Evolutionary conservation across 2,888 invertebrate species (phyloP), one percentile per base, ranked within the genome.

Genomic region (Agrotis ipsilon): DNA sequence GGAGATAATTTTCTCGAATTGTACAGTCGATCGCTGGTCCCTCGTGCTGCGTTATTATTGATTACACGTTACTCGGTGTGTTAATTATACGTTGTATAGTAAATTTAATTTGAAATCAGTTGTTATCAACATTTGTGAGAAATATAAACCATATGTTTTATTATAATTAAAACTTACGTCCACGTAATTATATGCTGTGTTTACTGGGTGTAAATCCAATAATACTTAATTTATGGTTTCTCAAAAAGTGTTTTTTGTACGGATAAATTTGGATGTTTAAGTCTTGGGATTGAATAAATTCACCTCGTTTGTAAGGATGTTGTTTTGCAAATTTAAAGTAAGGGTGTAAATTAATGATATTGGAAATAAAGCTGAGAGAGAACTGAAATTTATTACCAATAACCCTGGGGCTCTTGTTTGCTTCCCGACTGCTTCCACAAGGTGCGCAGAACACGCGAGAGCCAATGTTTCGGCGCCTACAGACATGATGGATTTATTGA

Each of bases 41-140:
- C 88, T 89, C 87, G 91, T 90, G 89, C 88, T 88, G 86, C 86
- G 89, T 93, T 92, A 92, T 93, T 93, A 94, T 94, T 94, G 94
- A 95, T 94, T 94, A 93, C 90, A 92, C 88, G 93, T 93, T 94
- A 87, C 85, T 81, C 88, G 85, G 90, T 89, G 92, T 92, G 92
- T 92, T 94, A 94, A 94, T 94, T 94, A 93, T 92, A 92, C 85
- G 90, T 90, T 93, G 90, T 92, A 87, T 84, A 89, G 83, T 88
- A 91, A 91, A 92, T 93, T 92, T 91, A 92, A 93, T 93, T 93
- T 89, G 81, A 88, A 88, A 89, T 88, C 83, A 86, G 84, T 88
- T 88, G 85, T 85, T 85, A 84, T 88, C 83, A 86, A 87, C 86
- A 86, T 86, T 85, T 86, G 85, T 85, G 82, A 86, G 85, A 82